These are phyloP conservation scores for Pogonus chalceus DNA, from an alignment of 1,140 invertebrate species.

Conservation along the genomic window DNA sequence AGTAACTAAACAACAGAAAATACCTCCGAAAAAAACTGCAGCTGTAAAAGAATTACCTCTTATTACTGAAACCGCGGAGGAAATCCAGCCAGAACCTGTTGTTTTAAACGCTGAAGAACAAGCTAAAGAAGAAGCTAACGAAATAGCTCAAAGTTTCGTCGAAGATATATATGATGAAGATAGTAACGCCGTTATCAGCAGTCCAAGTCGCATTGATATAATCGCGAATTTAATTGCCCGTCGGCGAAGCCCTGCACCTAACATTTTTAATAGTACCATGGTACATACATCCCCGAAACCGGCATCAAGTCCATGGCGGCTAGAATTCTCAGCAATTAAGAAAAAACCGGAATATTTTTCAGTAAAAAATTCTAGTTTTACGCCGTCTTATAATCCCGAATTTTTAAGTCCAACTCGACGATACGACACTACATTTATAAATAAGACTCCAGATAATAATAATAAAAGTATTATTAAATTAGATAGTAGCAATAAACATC, in stretches of 20 bases:
- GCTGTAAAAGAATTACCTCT: too few relatives aligned
- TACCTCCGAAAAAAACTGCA: too few relatives aligned
- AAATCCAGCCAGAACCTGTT: background rate
- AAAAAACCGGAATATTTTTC: background rate
- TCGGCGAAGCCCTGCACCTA: background rate
- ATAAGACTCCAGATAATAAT: too few relatives aligned
- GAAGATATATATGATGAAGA: too few relatives aligned
- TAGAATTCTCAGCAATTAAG: background rate
- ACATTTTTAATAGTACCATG: background rate
- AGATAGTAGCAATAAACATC: background rate
- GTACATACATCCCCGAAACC: background rate
- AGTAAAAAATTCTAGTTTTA: background rate
- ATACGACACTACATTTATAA: too few relatives aligned
- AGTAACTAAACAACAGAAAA: too few relatives aligned
- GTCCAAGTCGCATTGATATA: too few relatives aligned
- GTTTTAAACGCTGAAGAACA: too few relatives aligned
- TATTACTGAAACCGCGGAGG: background rate
- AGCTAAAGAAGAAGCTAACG: background rate
- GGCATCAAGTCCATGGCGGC: background rate
- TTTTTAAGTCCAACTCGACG: too few relatives aligned
- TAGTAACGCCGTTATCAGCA: too few relatives aligned
- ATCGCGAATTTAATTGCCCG: too few relatives aligned
- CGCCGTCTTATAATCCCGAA: background rate
- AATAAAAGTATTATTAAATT: too few relatives aligned
- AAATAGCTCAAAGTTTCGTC: background rate